These are phyloP conservation scores for Apotomis capreana DNA, from an alignment of 2,888 invertebrate species.

Conservation along the genomic window DNA sequence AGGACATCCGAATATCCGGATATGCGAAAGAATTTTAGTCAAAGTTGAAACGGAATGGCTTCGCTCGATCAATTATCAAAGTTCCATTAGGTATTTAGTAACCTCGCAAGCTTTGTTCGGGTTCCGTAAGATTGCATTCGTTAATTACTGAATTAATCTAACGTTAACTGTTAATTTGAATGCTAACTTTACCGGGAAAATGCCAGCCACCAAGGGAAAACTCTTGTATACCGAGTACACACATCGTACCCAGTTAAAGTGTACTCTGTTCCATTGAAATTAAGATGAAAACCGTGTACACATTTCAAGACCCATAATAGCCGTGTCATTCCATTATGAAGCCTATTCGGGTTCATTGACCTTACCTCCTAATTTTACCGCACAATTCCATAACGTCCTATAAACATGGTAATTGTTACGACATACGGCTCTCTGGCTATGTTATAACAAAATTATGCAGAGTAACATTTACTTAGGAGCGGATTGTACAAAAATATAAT, in stretches of 20 bases:
- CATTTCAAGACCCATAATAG: conserved; percentile 8
- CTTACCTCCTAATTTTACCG: conserved; percentile 1
- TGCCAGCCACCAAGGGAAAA: neutral
- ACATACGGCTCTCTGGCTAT: neutral
- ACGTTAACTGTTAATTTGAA: conserved; percentile 8
- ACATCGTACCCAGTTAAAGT: neutral
- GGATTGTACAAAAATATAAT: conserved; percentile 4
- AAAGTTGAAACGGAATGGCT: too few species aligned
- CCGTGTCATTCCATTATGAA: conserved; percentile 31
- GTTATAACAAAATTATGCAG: neutral
- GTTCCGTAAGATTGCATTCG: neutral
- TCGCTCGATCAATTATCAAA: too few species aligned
- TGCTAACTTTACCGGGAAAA: conserved; percentile 14
- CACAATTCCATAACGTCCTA: neutral
- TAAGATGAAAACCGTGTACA: conserved; percentile 19
- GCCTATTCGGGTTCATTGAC: conserved; percentile 8
- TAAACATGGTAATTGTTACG: neutral
- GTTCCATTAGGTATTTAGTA: neutral
- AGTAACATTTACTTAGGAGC: conserved; percentile 3
- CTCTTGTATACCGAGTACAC: neutral
- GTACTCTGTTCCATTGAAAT: neutral
- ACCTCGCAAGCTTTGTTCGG: neutral
- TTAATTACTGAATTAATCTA: conserved; percentile 9
- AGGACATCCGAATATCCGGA: too few species aligned
- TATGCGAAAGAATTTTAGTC: too few species aligned